A percentile compares a stretch with the other conserved stretches of the same genome.
These are phyloP conservation scores for Pteropus alecto DNA, from an alignment of 2,113 vertebrate genomes.

Conservation along the genomic window DNA sequence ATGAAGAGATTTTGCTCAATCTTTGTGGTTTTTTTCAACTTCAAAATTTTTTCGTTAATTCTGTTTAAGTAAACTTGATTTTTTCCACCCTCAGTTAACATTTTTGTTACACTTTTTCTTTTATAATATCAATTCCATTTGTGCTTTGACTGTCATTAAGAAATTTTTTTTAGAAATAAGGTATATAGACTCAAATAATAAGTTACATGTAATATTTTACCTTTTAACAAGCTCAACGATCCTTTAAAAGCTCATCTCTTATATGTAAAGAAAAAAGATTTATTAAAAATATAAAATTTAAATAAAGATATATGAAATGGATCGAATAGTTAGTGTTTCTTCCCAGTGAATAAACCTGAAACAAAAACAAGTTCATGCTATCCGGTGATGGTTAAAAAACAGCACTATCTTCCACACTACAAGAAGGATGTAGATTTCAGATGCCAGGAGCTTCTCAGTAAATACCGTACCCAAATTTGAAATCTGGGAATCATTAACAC, in stretches of 20 bases:
- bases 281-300: background rate
- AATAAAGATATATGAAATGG: background rate
- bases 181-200: background rate
- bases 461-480: background rate
- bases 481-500: conserved; percentile 30
- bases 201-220: background rate
- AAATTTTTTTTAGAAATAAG: background rate
- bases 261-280: background rate
- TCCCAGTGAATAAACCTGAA: background rate
- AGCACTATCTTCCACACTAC: background rate
- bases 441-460: background rate
- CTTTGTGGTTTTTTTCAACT: background rate
- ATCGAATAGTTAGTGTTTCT: background rate
- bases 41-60: background rate
- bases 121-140: background rate
- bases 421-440: background rate
- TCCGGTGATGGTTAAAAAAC: background rate
- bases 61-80: background rate
- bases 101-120: background rate
- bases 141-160: background rate
- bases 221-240: background rate
- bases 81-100: background rate
- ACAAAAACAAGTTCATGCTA: background rate
- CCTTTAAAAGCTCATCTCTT: background rate
- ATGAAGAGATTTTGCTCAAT: background rate